These are phyloP conservation scores for Lingula anatina DNA, from an alignment of 2,888 invertebrate species.

Conservation along the genomic window DNA sequence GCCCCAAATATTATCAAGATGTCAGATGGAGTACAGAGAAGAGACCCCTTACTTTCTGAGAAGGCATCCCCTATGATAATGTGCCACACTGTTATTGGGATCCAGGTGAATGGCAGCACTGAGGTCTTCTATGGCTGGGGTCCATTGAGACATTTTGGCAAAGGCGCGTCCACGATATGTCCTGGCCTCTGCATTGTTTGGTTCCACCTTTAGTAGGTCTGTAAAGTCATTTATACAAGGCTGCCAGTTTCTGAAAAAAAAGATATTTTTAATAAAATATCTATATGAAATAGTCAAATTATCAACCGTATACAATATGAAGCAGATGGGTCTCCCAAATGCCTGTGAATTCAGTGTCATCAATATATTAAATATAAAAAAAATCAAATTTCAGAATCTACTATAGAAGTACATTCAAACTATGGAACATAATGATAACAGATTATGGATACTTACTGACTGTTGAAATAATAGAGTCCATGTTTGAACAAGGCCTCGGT, in stretches of 20 bases:
- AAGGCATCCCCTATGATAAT: constrained; percentile 48
- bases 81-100: constrained; percentile 45
- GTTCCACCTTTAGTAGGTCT: constrained; percentile 42
- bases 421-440: too few relatives aligned
- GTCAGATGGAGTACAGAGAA: too few relatives aligned
- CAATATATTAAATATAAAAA: too few relatives aligned
- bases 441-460: constrained; percentile 25
- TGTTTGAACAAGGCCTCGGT: constrained; percentile 48
- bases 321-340: too few relatives aligned
- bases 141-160: constrained; percentile 41
- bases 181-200: constrained; percentile 37
- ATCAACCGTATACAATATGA: too few relatives aligned
- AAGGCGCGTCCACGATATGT: constrained; percentile 43
- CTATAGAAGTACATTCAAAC: too few relatives aligned
- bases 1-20: too few relatives aligned
- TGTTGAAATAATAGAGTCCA: constrained; percentile 46
- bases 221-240: constrained; percentile 48
- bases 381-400: too few relatives aligned
- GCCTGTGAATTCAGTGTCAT: too few relatives aligned
- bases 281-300: not conserved
- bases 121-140: constrained; percentile 45
- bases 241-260: constrained; percentile 36
- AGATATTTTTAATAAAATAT: not conserved
- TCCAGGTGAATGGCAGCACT: constrained; percentile 50
- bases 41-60: constrained; percentile 43